phyloP scores from a whole-genome alignment of 2,113 vertebrate genomes.

The Macrotus californicus region DNA sequence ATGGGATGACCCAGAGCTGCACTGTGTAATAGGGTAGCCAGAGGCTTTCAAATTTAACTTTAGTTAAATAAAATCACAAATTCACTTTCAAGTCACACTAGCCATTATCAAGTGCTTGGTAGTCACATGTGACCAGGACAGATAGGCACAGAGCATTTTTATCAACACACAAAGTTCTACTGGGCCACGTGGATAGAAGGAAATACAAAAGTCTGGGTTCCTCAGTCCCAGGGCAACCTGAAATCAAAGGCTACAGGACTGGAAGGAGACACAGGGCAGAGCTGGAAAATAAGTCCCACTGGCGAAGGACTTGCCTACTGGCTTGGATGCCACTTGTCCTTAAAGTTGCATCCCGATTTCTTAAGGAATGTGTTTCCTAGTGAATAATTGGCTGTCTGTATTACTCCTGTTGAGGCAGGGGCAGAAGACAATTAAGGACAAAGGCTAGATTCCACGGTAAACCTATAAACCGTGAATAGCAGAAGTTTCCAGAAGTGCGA shows the following conservation, averaged over 20 bases:
- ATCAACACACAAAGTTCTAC: background rate
- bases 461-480: background rate
- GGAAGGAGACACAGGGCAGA: background rate
- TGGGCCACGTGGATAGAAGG: background rate
- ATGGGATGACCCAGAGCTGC: background rate
- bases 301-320: background rate
- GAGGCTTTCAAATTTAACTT: background rate
- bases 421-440: background rate
- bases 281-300: background rate
- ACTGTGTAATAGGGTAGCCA: background rate
- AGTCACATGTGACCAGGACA: background rate
- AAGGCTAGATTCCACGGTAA: background rate
- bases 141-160: background rate
- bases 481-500: constrained; percentile 44
- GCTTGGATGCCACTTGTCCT: background rate
- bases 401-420: background rate
- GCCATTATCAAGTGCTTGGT: background rate
- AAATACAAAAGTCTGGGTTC: background rate
- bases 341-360: background rate
- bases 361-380: background rate
- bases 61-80: background rate
- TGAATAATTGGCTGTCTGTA: background rate
- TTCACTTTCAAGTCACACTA: background rate
- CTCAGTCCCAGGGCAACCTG: background rate
- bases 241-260: background rate